These are phyloP conservation scores for Trididemnum nubilum DNA, from an alignment of 23 tunicate genomes.

Conservation along the genomic window DNA sequence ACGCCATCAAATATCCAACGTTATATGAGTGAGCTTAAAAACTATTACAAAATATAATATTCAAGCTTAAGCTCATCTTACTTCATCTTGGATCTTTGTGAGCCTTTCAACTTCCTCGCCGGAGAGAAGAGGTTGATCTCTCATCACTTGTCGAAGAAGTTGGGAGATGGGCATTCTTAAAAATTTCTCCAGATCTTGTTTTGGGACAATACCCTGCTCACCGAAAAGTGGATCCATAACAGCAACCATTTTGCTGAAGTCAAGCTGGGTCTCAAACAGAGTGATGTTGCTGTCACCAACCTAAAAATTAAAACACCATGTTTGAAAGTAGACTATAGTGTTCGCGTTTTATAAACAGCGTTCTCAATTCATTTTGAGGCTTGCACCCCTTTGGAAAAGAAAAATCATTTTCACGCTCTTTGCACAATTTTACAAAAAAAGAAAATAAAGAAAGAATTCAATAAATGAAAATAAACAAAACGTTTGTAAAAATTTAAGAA, in stretches of 20 bases:
- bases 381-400: too few relatives aligned
- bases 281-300: conserved; percentile 28
- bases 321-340: too few relatives aligned
- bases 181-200: conserved; percentile 15
- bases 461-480: too few relatives aligned
- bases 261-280: conserved; percentile 27
- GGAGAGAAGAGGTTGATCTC: conserved; percentile 29
- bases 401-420: too few relatives aligned
- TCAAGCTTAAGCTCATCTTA: too few relatives aligned
- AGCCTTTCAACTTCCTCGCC: conserved; percentile 15
- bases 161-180: conserved; percentile 34
- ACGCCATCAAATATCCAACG: too few relatives aligned
- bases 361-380: too few relatives aligned
- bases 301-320: conserved; percentile 21
- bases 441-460: too few relatives aligned
- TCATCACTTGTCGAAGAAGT: conserved; percentile 8
- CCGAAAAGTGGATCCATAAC: conserved; percentile 51
- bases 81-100: conserved; percentile 53
- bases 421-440: too few relatives aligned
- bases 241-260: conserved; percentile 36
- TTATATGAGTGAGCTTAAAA: too few relatives aligned
- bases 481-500: too few relatives aligned
- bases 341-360: neutral
- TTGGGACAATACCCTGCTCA: conserved; percentile 36
- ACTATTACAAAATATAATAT: too few relatives aligned